phyloP scores from a whole-genome alignment of 2,797 vertebrate species.

The Gymnocypris eckloni region DNA sequence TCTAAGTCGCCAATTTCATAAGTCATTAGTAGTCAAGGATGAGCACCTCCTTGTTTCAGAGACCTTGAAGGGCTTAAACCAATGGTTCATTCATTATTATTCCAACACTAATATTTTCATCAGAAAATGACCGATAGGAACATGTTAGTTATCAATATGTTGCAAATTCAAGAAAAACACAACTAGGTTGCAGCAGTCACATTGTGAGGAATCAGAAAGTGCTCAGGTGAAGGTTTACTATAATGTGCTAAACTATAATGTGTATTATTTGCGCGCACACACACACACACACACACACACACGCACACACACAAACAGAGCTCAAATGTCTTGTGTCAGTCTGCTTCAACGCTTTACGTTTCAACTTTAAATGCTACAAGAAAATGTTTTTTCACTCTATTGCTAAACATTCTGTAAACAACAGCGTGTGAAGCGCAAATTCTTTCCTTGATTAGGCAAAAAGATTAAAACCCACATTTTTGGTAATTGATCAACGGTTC shows the following conservation, averaged over 20 bases:
- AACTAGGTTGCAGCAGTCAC: constrained; percentile 41
- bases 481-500: background rate
- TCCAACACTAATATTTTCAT: background rate
- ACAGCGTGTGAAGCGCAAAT: background rate
- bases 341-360: background rate
- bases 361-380: constrained; percentile 22
- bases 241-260: constrained; percentile 18
- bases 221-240: constrained; percentile 35
- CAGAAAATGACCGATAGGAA: background rate
- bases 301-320: background rate
- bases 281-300: background rate
- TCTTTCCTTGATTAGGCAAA: background rate
- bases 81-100: background rate
- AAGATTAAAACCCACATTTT: background rate
- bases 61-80: background rate
- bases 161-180: background rate
- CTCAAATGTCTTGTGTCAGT: constrained; percentile 13
- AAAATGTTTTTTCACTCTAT: constrained; percentile 4
- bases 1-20: background rate
- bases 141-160: background rate
- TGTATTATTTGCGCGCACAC: constrained; percentile 16
- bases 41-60: background rate
- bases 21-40: background rate
- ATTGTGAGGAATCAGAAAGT: constrained; percentile 45
- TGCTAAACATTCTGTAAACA: background rate